Percentiles rank a stretch among this genome's conserved stretches.
These are phyloP conservation scores for Dipodomys ordii DNA, from an alignment of 2,113 vertebrate genomes.

Conservation along the genomic window DNA sequence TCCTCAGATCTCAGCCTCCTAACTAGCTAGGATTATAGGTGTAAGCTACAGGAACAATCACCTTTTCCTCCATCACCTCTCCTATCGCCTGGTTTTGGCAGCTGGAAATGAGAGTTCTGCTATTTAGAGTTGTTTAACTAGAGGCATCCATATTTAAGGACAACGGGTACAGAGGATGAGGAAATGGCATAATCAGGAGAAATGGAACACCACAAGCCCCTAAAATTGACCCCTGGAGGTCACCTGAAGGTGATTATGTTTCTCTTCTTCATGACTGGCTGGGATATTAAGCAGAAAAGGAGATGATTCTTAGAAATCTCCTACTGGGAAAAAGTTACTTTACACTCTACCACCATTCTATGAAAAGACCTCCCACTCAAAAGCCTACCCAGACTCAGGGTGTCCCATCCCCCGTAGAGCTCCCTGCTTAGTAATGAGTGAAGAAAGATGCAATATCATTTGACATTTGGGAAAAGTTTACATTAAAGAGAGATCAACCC, in stretches of 20 bases:
- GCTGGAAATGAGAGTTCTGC: background rate
- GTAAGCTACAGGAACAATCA: too few relatives aligned
- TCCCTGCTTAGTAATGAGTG: background rate
- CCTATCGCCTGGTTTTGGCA: background rate
- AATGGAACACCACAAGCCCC: background rate
- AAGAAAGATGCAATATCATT: background rate
- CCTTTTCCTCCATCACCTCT: too few relatives aligned
- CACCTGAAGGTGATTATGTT: too few relatives aligned
- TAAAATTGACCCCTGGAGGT: background rate
- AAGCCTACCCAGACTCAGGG: background rate
- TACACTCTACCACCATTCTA: background rate
- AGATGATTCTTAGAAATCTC: background rate
- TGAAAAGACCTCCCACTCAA: background rate
- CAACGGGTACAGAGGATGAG: background rate
- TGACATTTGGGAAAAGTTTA: background rate
- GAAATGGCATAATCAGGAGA: background rate
- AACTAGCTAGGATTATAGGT: too few relatives aligned
- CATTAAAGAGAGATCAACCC: background rate
- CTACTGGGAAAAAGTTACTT: background rate
- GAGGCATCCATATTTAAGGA: background rate
- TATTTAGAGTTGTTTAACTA: background rate
- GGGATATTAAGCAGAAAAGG: too few relatives aligned
- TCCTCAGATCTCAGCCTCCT: too few relatives aligned
- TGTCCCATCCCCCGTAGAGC: background rate
- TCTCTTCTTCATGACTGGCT: too few relatives aligned